These are phyloP conservation scores for Plebejus argus DNA, from an alignment of 2,888 invertebrate genomes.

Conservation along the genomic window DNA sequence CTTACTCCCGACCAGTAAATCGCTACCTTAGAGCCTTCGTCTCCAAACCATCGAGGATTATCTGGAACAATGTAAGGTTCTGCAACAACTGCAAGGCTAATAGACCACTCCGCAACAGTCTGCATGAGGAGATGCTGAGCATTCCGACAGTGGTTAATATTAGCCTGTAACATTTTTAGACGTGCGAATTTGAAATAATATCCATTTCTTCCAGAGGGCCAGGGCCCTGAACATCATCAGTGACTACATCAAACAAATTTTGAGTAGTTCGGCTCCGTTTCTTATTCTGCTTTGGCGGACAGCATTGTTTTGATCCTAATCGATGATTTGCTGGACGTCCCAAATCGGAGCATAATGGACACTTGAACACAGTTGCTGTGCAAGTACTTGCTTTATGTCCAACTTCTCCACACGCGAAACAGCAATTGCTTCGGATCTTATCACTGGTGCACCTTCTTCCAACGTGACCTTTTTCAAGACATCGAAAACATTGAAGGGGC, in stretches of 20 bases:
- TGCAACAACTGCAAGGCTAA: slow-evolving; percentile 12
- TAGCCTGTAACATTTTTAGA: background rate
- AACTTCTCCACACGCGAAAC: background rate
- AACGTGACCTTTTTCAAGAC: background rate
- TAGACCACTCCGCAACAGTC: background rate
- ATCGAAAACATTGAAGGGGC: background rate
- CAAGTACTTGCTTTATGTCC: slow-evolving; percentile 10
- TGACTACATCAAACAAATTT: too few relatives aligned
- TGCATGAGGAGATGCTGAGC: slow-evolving; percentile 26
- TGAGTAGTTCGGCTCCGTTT: background rate
- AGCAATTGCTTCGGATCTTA: background rate
- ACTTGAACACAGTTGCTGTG: background rate
- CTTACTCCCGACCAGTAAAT: background rate
- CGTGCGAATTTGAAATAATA: background rate
- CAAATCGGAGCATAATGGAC: slow-evolving; percentile 13
- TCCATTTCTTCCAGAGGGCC: background rate
- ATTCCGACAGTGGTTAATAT: slow-evolving; percentile 21
- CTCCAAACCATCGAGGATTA: slow-evolving; percentile 1
- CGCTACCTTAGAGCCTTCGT: background rate
- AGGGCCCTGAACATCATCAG: background rate
- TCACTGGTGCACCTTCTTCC: background rate
- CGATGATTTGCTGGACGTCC: background rate
- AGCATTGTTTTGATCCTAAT: slow-evolving; percentile 7
- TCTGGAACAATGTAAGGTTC: background rate
- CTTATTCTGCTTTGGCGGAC: background rate